Conservation (phyloP, 2,888 invertebrate species). For the Diaperis boleti region DNA sequence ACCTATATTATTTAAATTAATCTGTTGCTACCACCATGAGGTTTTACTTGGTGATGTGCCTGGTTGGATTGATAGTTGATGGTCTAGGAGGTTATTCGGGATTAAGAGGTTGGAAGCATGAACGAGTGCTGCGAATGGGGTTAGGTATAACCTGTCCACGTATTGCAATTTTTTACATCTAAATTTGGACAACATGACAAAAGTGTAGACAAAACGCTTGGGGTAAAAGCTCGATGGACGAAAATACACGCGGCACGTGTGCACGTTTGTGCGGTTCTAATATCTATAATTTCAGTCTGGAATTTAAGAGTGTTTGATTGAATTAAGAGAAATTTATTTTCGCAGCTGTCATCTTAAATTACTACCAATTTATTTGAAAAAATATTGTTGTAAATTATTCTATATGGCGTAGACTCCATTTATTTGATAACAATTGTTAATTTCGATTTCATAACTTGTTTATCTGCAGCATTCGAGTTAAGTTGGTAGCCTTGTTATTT, state of each 20-base stretch:
- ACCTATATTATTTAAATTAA: conserved; percentile 64
- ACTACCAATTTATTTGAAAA: too few relatives aligned
- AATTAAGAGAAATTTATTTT: too few relatives aligned
- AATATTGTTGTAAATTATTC: too few relatives aligned
- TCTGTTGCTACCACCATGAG: conserved; percentile 45
- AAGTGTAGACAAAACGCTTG: not conserved
- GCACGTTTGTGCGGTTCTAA: not conserved
- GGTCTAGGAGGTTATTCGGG: not conserved
- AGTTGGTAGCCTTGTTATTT: conserved; percentile 41
- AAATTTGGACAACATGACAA: conserved; percentile 47
- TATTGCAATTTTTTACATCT: conserved; percentile 50
- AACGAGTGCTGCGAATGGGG: conserved; percentile 23
- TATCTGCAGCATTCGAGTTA: conserved; percentile 10
- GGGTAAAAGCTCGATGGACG: not conserved
- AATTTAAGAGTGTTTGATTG: too few relatives aligned
- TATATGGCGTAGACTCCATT: not conserved
- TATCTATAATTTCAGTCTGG: too few relatives aligned
- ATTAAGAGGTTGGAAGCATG: not conserved
- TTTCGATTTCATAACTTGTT: conserved; percentile 35
- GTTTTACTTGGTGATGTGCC: not conserved
- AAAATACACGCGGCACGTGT: not conserved
- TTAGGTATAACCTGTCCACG: conserved; percentile 49
- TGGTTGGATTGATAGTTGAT: not conserved
- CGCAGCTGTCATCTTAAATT: not conserved
- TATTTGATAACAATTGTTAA: conserved; percentile 21